Evolutionary conservation across 2,797 vertebrate species (phyloP), one percentile per base, ranked within the genome.

Genomic region (Micromesistius poutassou): DNA sequence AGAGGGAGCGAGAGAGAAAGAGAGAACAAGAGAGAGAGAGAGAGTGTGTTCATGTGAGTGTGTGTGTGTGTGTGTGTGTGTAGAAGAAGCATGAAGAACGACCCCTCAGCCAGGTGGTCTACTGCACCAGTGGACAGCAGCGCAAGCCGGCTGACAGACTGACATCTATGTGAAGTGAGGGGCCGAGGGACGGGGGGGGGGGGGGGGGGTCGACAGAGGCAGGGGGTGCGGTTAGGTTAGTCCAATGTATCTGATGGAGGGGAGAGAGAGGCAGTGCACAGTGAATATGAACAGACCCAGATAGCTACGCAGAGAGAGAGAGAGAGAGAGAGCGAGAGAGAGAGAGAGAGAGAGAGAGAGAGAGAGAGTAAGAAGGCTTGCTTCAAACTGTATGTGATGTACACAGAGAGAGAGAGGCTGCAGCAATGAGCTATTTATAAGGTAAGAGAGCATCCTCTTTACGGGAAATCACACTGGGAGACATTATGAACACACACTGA

Each of bases 171-270:
- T 40, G 81, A 79, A 83, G 82, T 19, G 19, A 83, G 73, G 5
- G 40, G 38, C 25, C 4, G 81, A 76, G 76, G 83, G 82, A 84
- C 82, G 35, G 81, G 68, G 71, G 74, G 62, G 12, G 66, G 36
- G 74, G 74, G 16, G 14, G 82, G 66, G 5, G 38, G 55, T n/a
- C 9, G 82, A 77, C 74, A 79, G 82, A 77, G 76, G 83, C 81
- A 83, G 81, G 90, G 91, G 91, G 91, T 90, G 91, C 7, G 9
- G 40, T 14, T 3, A 89, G 90, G 88, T 90, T 84, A 88, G 88
- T 92, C 89, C 87, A 84, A 76, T 92, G 90, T 91, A 88, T 87
- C 81, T 84, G 88, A 89, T 89, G 88, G 87, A 88, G 82, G 90
- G 86, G 80, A 87, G 83, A 87, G 83, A 87, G 87, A 81, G 84